Base-by-base conservation (phyloP, 2,888 invertebrate species). In the Platycheirus albimanus region DNA sequence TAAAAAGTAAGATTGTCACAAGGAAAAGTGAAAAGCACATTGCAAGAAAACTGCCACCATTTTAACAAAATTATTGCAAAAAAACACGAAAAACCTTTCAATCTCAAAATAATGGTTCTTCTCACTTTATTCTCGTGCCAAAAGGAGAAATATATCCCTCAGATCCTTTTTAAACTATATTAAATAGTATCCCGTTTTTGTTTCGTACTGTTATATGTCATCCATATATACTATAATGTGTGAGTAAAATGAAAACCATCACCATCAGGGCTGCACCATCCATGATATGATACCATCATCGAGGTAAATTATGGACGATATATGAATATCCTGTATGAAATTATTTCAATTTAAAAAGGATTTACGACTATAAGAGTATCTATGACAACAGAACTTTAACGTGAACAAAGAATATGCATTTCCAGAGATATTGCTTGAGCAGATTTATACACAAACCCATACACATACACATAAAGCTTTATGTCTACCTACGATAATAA, bases 321-420 rank as follows among this genome's bases (percentile, higher is more conserved):
- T 61, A 28, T 43, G 58, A 30, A 45, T 45, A 61, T 43, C 43
- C 43, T 61, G 61, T 51, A 51, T 63, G 54, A 75, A 70, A 70
- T 66, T 58, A 66, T 70, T 80, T 80, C 70, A 80, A 70, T 70
- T 75, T 70, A 75, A 70, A 75, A 75, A 24, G 75, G 74, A 74
- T 79, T 74, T 69, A 74, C 67, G 52, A 58, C 49, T 38, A 33
- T 38, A 33, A 28, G 41, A 15, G 64, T 58, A 70, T 70, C 20
- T 45, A 45, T 51, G 43, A 36, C 69, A 70, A 49, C 49, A 58
- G 1, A 49, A 54, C 20, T 33, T 58, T 15, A 19, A 74, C 52
- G 30, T 17, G 51, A 43, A 66, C 33, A 41, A 54, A 52, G 20
- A 47, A 33, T 20, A 45, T 47, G 30, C 7, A 43, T 24, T 47